phyloP scores from a whole-genome alignment of 2,888 invertebrate species.

The Cheilosia urbana region DNA sequence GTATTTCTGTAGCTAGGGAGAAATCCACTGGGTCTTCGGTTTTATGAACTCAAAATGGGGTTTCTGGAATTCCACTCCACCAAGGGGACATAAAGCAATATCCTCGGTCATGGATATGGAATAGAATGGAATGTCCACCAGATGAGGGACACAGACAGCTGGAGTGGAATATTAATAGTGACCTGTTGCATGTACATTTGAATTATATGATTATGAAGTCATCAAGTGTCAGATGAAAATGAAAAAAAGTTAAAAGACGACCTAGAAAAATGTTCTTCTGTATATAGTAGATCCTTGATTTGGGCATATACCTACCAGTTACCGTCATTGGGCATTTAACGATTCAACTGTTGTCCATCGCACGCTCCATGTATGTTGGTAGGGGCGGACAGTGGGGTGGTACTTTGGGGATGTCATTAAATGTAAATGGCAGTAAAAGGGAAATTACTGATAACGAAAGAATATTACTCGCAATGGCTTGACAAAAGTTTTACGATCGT shows the following conservation, averaged over 20 bases:
- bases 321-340: not conserved
- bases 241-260: conserved; percentile 20
- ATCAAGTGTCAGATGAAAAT: conserved; percentile 49
- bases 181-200: conserved; percentile 70
- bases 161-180: conserved; percentile 61
- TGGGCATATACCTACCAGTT: not conserved
- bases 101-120: conserved; percentile 22
- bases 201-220: conserved; percentile 71
- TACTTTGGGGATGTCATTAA: conserved; percentile 57
- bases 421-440: conserved; percentile 64
- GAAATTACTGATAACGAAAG: conserved; percentile 65
- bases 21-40: conserved; percentile 50
- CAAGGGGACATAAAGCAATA: conserved; percentile 47
- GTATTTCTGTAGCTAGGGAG: not conserved
- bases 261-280: conserved; percentile 26
- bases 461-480: conserved; percentile 58
- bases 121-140: conserved; percentile 58
- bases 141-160: not conserved
- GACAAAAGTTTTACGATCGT: conserved; percentile 64
- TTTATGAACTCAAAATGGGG: conserved; percentile 52
- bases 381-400: conserved; percentile 3
- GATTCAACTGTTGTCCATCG: conserved; percentile 5
- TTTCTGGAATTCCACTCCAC: conserved; percentile 54
- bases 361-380: not conserved
- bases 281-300: not conserved